These are phyloP conservation scores for Syngnathus acus DNA, from an alignment of 2,797 vertebrate genomes.

Conservation along the genomic window DNA sequence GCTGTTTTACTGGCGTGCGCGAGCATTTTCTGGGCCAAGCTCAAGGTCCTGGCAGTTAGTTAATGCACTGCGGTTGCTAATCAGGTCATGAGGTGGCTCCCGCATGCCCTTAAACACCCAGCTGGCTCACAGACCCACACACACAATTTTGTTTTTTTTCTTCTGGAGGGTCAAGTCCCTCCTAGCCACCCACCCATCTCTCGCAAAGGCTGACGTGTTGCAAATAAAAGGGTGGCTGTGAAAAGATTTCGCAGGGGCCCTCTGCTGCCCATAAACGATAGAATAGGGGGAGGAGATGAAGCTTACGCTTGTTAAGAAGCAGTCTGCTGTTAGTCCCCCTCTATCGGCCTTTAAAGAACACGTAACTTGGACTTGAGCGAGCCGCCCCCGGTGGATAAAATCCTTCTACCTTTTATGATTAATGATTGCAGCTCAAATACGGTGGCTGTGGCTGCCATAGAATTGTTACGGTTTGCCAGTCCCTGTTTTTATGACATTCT, in stretches of 20 bases:
- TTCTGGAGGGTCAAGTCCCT: constrained; percentile 27
- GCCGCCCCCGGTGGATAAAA: constrained; percentile 4
- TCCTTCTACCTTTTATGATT: constrained; percentile 5
- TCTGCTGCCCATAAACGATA: not conserved
- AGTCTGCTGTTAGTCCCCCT: constrained; percentile 18
- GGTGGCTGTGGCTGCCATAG: not conserved
- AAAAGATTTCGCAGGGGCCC: constrained; percentile 19
- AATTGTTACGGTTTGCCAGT: not conserved
- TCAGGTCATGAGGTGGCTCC: constrained; percentile 36
- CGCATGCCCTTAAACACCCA: constrained; percentile 30
- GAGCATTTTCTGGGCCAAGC: constrained; percentile 24
- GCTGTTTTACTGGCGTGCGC: not conserved
- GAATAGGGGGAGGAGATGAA: constrained; percentile 12
- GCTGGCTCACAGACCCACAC: constrained; percentile 21
- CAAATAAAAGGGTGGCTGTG: constrained; percentile 17
- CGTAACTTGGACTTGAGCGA: not conserved
- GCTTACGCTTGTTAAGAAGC: constrained; percentile 8
- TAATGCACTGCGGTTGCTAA: constrained; percentile 49
- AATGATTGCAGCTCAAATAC: not conserved
- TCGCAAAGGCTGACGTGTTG: constrained; percentile 20
- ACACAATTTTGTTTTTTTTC: constrained; percentile 22
- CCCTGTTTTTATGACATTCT: not conserved
- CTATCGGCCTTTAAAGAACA: constrained; percentile 9
- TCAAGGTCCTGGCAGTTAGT: constrained; percentile 33
- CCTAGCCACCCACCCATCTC: constrained; percentile 17